Conservation (phyloP, 2,113 vertebrate genomes). For the Redunca redunca region DNA sequence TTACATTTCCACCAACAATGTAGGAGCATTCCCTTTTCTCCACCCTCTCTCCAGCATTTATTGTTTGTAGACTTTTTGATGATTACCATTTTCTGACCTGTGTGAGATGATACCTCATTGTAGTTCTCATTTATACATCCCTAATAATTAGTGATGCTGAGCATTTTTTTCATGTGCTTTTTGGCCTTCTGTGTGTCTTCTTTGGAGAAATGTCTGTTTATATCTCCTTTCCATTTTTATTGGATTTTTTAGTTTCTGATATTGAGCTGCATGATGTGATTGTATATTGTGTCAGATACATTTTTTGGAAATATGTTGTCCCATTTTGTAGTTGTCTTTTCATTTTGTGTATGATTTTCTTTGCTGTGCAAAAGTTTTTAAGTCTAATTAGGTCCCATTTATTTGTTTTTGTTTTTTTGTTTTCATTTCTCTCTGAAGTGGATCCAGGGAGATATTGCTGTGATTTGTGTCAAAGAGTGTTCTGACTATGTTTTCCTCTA, state of each 20-base stretch:
- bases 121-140: not conserved
- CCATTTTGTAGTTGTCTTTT: not conserved
- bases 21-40: not conserved
- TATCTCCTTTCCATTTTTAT: not conserved
- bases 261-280: not conserved
- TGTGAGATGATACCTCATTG: not conserved
- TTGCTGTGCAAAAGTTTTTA: not conserved
- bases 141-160: not conserved
- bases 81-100: not conserved
- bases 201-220: not conserved
- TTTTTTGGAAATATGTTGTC: not conserved
- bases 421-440: not conserved
- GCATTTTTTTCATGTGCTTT: not conserved
- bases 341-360: not conserved
- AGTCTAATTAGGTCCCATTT: not conserved
- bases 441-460: not conserved
- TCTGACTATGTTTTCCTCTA: not conserved
- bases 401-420: not conserved
- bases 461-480: not conserved
- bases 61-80: not conserved
- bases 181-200: not conserved
- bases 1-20: not conserved
- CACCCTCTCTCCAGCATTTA: not conserved
- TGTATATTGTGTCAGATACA: not conserved
- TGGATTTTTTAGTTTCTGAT: not conserved